Base-by-base conservation (phyloP, 2,797 vertebrate genomes). In the Falco cherrug region DNA sequence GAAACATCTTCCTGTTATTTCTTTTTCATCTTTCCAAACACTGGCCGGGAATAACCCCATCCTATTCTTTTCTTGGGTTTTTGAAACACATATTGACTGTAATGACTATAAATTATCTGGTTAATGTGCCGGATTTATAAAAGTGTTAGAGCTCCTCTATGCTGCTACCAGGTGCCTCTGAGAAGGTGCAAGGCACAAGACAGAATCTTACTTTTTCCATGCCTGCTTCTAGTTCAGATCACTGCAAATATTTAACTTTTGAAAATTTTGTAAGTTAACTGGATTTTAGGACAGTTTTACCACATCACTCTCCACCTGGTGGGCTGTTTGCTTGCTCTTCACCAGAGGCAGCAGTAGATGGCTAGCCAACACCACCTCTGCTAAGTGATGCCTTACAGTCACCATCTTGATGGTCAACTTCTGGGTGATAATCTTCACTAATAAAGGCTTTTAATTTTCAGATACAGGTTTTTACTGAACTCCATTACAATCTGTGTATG, bases 91-190 rank as follows among this genome's bases (percentile, higher is more conserved):
- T 97, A 97, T 93, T 97, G 95, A 95, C 94, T 91, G 87, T 90
- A 96, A 97, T 95, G 95, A 95, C 93, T 97, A 95, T 79, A 96
- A 95, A 98, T 97, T 95, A 95, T 64, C 90, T 78, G 80, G 89
- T 93, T 95, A 96, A 96, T 71, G 77, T 83, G 77, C 74, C 1
- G 1, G 88, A 83, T 97, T 96, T 97, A 91, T 95, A 85, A 88
- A 97, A 97, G 98, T 95, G 97, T 97, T 97, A 97, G 97, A 98
- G 98, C 98, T 98, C 98, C 98, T 96, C 98, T 98, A 65, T 0
- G 96, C 98, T 98, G 97, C 89, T 86, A 92, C 16, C 6, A 88
- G 83, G 95, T 92, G 96, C 53, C 73, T 97, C 68, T 80, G 85
- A 97, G 96, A 96, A 96, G 83, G 60, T 95, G 74, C 93, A 94